Conservation (phyloP, 2,113 vertebrate genomes). For the Enhydra lutris region DNA sequence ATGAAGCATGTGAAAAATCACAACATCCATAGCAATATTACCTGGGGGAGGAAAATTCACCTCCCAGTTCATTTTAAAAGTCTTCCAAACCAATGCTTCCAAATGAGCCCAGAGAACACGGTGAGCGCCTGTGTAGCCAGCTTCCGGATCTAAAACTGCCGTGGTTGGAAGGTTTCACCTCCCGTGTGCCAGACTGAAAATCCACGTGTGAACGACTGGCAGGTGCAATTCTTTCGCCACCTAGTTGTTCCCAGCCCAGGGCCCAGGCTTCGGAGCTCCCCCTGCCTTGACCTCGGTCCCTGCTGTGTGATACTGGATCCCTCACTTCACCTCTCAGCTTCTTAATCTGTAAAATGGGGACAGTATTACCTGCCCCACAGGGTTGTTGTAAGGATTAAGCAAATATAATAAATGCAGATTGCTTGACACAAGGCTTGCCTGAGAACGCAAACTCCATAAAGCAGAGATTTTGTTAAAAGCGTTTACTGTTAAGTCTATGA, state of each 20-base stretch:
- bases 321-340: neutral
- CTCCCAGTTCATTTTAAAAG: neutral
- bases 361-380: neutral
- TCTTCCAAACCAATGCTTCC: neutral
- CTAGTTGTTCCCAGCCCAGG: neutral
- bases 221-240: accelerated
- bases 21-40: neutral
- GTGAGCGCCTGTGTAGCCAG: accelerated
- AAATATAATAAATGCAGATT: neutral
- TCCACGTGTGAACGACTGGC: neutral
- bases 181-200: neutral
- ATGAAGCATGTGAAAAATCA: neutral
- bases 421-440: neutral
- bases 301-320: neutral
- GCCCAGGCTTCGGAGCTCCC: neutral
- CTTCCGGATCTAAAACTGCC: neutral
- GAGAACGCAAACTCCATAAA: neutral
- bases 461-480: neutral
- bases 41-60: neutral
- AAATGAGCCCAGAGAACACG: neutral
- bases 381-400: neutral
- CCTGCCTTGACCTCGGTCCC: neutral
- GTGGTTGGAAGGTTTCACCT: neutral
- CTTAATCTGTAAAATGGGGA: neutral
- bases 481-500: neutral